These are phyloP conservation scores for Crambe crambe DNA, from an alignment of 37 sponge, comb jelly and placozoan genomes.

Conservation along the genomic window DNA sequence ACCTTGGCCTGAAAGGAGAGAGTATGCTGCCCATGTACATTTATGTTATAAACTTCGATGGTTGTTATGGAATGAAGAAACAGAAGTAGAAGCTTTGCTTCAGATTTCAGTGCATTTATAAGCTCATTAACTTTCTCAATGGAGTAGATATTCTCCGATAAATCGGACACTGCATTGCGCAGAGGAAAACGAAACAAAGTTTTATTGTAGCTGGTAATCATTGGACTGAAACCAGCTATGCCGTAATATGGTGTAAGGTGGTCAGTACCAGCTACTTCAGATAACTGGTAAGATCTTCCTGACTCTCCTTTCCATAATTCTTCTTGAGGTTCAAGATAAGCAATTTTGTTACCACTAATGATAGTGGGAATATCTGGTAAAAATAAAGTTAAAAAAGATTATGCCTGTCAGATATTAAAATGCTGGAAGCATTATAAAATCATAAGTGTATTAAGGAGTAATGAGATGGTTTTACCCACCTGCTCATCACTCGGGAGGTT, in stretches of 20 bases:
- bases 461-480: too few species aligned
- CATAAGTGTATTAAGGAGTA: too few species aligned
- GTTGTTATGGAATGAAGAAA: constrained; percentile 25
- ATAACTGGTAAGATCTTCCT: not conserved
- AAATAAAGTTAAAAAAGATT: too few species aligned
- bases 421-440: too few species aligned
- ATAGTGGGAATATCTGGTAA: constrained; percentile 73
- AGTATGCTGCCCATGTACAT: not conserved
- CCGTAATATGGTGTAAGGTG: constrained; percentile 25
- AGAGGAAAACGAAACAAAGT: constrained; percentile 77
- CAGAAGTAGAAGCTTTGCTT: constrained; percentile 30
- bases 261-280: not conserved
- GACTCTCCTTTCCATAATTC: too few species aligned
- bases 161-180: constrained; percentile 8
- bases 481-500: too few species aligned
- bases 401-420: too few species aligned
- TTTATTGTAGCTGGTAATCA: not conserved
- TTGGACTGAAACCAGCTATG: constrained; percentile 16
- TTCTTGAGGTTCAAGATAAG: constrained; percentile 59
- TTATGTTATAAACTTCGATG: constrained; percentile 25
- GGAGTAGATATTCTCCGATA: constrained; percentile 17
- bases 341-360: constrained; percentile 47
- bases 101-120: constrained; percentile 7
- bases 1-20: not conserved
- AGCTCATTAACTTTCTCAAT: constrained; percentile 10